Conservation (phyloP, 2,797 vertebrate species). For the Mallotus villosus region DNA sequence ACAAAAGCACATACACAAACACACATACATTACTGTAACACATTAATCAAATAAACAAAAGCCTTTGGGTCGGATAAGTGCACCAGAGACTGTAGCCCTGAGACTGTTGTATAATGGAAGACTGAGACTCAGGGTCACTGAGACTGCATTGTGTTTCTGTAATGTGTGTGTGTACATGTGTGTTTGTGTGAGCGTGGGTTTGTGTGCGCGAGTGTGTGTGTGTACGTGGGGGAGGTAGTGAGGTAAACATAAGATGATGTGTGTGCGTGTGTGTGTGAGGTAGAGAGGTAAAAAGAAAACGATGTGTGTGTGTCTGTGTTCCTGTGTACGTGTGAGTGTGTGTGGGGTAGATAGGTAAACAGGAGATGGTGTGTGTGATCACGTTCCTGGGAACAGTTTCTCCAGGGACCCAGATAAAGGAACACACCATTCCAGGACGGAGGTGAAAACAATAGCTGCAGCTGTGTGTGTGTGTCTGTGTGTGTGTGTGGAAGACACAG, state of each 20-base stretch:
- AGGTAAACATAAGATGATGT: not conserved
- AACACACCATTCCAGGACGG: conserved; percentile 58
- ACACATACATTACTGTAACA: not conserved
- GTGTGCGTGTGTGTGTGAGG: conserved; percentile 5
- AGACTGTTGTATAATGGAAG: not conserved
- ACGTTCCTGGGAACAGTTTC: conserved; percentile 61
- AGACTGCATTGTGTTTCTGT: conserved; percentile 11
- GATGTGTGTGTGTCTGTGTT: not conserved
- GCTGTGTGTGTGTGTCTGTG: conserved; percentile 17
- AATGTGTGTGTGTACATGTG: conserved; percentile 21
- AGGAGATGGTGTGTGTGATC: conserved; percentile 64
- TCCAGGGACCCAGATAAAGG: conserved; percentile 67
- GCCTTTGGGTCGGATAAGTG: not conserved
- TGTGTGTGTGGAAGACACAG: conserved; percentile 3
- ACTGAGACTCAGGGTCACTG: conserved; percentile 32
- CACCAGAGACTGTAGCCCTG: not conserved
- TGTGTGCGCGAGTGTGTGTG: conserved; percentile 17
- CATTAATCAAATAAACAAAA: too few relatives aligned
- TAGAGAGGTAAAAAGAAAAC: conserved; percentile 69
- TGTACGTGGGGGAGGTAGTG: conserved; percentile 22
- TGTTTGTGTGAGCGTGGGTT: too few relatives aligned
- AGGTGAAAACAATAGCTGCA: conserved; percentile 63
- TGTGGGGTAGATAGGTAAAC: conserved; percentile 58
- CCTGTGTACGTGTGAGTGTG: conserved; percentile 9
- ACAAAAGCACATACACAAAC: not conserved